Evolutionary conservation across 2,113 vertebrate species (phyloP), one percentile per base, ranked within the genome.

Genomic region (Argyrosomus japonicus): DNA sequence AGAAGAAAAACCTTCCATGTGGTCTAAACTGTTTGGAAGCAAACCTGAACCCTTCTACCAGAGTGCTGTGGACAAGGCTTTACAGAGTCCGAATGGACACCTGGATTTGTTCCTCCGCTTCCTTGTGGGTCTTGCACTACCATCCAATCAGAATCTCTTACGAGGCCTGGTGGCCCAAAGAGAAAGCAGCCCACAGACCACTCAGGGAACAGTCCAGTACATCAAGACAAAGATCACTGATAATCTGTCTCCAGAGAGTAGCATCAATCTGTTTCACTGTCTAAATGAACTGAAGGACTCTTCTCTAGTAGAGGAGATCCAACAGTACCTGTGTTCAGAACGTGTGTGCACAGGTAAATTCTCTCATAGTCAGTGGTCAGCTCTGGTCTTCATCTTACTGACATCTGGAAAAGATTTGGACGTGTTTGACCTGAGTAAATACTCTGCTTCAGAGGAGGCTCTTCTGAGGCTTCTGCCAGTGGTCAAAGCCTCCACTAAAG

Each of bases 211-310:
- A 62, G 47, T 40, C 0, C 2, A 76, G 19, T 85, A 89, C 82
- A 76, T 91, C 67, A 89, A 71, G 60, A 57, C 0, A 15, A 87
- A 70, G 75, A 69, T 91, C 12, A 21, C 7, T 17, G 57, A 75
- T 13, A 27, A 61, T 45, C 13, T 27, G 8, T 75, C 61, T 56
- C 2, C 47, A 17, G 85, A 80, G 63, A 90, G n/a, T 48, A 81
- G 27, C 58, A 81, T 86, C 56, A 90, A 75, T 50, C 56, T 90
- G n/a, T 81, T 90, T 15, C 73, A 90, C 19, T 87, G 88, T 50
- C 60, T 89, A 62, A 87, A 0, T 19, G 87, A 86, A 43, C 36
- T 89, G 58, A 81, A 78, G 3, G 83, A 86, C 51, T 0, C 0
- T 50, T 63, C 77, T n/a, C 70, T 88, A 2, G 19, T n/a, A 5